A percentile compares a stretch with the other conserved stretches of the same genome.
Conservation (phyloP, 2,113 vertebrate genomes). For the Mastomys coucha region DNA sequence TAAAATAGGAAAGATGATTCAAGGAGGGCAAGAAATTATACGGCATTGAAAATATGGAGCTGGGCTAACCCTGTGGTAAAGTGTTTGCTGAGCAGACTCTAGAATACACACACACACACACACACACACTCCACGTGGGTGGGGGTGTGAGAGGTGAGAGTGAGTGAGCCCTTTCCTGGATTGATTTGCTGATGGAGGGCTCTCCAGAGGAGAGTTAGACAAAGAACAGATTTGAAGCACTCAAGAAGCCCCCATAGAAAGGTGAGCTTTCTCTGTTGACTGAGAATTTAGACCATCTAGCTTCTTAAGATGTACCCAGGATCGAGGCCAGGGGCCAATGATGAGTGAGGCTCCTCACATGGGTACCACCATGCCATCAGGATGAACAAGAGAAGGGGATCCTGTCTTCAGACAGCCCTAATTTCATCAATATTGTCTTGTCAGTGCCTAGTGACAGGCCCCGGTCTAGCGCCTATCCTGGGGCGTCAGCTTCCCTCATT, state of each 20-base stretch:
- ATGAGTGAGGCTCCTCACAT: too few species aligned
- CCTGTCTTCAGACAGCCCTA: neutral
- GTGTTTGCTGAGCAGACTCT: neutral
- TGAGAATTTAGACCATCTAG: neutral
- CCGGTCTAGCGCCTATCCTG: neutral
- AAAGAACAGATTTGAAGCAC: neutral
- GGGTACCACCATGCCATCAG: rapidly evolving
- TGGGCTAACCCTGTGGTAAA: neutral
- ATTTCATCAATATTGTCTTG: neutral
- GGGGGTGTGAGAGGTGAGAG: neutral
- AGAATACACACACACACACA: too few species aligned
- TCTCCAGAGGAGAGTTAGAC: neutral
- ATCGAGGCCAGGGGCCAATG: neutral
- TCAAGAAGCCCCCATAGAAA: neutral
- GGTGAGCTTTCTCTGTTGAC: neutral
- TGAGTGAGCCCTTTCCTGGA: neutral
- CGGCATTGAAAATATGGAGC: neutral
- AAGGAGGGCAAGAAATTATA: neutral
- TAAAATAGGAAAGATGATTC: neutral
- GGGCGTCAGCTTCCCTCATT: neutral
- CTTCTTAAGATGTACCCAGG: neutral
- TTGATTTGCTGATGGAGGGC: neutral
- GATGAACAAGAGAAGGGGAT: neutral
- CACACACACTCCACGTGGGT: too few species aligned
- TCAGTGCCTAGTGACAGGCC: neutral